Base-by-base conservation (phyloP, 2,888 invertebrate genomes). In the Drosophila lutescens region DNA sequence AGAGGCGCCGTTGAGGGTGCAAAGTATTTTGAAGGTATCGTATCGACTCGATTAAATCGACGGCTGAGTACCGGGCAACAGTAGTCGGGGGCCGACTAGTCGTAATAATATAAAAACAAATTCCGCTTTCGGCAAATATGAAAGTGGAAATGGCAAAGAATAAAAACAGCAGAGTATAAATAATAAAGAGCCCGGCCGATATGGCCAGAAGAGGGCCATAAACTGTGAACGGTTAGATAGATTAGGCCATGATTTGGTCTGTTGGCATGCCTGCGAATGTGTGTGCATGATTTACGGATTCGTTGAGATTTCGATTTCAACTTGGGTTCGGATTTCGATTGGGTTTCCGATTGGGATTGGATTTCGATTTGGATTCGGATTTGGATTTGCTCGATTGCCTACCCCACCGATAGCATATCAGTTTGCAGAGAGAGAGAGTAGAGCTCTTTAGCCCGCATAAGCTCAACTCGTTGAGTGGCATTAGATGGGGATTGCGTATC, bases 171-270 rank as follows among this genome's bases (percentile, higher is more conserved):
- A 49, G 62, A 72, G 77, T 73, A 77, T 67, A 88, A 83, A 88
- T 76, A 88, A 63, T 59, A 63, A 69, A 60, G 41, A 70, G 70
- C 74, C 47, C 32, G 3, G 47, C 41, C 73, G 88, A 88, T 88
- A 83, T 74, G 86, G 56, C 69, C 76, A 76, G 78, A 75, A 74
- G 83, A 80, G 80, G 73, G 56, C 63, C 82, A 83, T 83, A 83
- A 88, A 83, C 49, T 51, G 53, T 53, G 66, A 63, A 73, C 73
- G 72, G 61, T 58, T 57, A 44, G 67, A 65, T 83, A 83, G 88
- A 83, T 83, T 83, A 83, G 78, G 84, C 88, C 84, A 83, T 83
- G 83, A 83, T 83, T 83, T 83, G 86, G 74, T 62, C 86, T 73
- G 66, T 74, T 60, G 61, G 53, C 65, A 53, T 41, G 51, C 44